These are phyloP conservation scores for Hestina assimilis DNA, from an alignment of 1,140 invertebrate species.

Conservation along the genomic window DNA sequence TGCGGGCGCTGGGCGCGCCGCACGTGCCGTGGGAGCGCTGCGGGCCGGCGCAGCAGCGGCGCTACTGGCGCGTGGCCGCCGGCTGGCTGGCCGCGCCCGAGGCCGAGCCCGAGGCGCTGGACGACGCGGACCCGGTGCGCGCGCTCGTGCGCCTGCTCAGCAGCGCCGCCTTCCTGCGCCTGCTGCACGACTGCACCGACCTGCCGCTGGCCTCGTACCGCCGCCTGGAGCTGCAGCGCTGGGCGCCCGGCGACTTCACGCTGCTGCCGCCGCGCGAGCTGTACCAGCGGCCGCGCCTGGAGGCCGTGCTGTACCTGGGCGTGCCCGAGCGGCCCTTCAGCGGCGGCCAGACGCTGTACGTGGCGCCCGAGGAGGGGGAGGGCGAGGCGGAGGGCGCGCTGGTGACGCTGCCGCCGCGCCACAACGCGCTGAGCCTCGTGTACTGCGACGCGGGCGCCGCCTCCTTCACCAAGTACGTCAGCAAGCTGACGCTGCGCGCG, in stretches of 20 bases:
- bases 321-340: constrained; percentile 56
- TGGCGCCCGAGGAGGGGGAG: constrained; percentile 72
- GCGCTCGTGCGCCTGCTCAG: constrained; percentile 70
- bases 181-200: constrained; percentile 83
- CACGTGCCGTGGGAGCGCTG: constrained; percentile 79
- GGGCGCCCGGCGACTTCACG: constrained; percentile 83
- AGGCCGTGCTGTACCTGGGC: constrained; percentile 80
- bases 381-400: constrained; percentile 42
- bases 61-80: constrained; percentile 80
- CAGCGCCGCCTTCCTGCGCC: constrained; percentile 76
- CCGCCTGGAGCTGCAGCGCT: constrained; percentile 83
- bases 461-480: constrained; percentile 83
- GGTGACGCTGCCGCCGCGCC: constrained; percentile 77
- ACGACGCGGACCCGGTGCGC: constrained; percentile 69
- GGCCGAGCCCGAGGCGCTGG: constrained; percentile 80
- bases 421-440: constrained; percentile 84
- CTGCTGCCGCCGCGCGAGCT: constrained; percentile 70
- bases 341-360: constrained; percentile 77
- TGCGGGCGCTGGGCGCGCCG: constrained; percentile 29
- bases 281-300: constrained; percentile 77
- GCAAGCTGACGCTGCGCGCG: constrained; percentile 65
- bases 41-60: constrained; percentile 81
- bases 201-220: constrained; percentile 71
- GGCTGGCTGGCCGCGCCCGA: constrained; percentile 46
- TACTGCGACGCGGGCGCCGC: constrained; percentile 81